phyloP scores from a whole-genome alignment of 2,888 invertebrate genomes.

The Timema cristinae region DNA sequence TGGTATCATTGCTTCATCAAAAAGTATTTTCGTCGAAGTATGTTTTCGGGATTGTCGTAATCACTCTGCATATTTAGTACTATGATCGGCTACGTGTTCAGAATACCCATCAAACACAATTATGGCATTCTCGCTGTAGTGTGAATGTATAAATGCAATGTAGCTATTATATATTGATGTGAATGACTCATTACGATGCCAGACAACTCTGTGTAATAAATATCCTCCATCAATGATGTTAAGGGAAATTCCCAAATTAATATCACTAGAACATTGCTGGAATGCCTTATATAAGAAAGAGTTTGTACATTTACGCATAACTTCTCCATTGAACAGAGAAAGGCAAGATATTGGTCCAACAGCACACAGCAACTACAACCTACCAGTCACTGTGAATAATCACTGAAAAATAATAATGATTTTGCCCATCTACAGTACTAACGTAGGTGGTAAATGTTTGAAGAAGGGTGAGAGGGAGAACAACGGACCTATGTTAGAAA shows the following conservation, averaged over 20 bases:
- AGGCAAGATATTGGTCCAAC: slow-evolving; percentile 2
- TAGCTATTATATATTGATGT: neutral
- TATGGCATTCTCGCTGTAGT: too few relatives aligned
- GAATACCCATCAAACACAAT: neutral
- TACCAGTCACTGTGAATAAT: too few relatives aligned
- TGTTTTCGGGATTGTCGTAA: neutral
- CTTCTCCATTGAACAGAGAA: neutral
- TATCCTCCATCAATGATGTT: neutral
- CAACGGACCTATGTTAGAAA: too few relatives aligned
- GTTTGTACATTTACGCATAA: neutral
- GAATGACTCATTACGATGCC: neutral
- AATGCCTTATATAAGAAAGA: too few relatives aligned
- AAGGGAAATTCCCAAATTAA: too few relatives aligned
- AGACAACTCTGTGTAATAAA: neutral
- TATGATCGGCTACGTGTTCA: too few relatives aligned
- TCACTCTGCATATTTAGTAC: too few relatives aligned
- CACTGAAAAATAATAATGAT: neutral
- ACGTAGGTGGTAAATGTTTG: too few relatives aligned
- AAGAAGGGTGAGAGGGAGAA: too few relatives aligned
- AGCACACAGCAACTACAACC: neutral
- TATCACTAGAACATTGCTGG: too few relatives aligned
- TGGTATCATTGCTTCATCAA: neutral
- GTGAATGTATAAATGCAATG: neutral
- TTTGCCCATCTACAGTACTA: neutral
- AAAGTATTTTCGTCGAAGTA: neutral